phyloP scores from a whole-genome alignment of 2,113 vertebrate genomes.

The Lophura nycthemera region DNA sequence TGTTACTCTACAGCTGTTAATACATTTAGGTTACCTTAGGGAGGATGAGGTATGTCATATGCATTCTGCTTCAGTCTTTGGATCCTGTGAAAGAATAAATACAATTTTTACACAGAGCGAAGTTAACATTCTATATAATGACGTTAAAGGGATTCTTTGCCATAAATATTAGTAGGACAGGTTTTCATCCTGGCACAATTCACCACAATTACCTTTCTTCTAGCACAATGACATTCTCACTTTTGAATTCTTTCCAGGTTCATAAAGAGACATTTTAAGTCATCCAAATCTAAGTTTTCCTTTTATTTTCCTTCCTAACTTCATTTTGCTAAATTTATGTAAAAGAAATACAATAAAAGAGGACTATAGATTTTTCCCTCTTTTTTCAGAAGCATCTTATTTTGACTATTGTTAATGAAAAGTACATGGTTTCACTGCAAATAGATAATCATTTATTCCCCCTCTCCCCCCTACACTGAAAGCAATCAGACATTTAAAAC shows the following conservation, averaged over 20 bases:
- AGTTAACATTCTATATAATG: not conserved
- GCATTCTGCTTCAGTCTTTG: rapidly evolving
- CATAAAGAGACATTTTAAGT: not conserved
- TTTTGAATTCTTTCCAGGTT: not conserved
- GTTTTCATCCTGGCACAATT: not conserved
- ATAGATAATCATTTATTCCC: rapidly evolving
- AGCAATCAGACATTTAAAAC: not conserved
- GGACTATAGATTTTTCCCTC: not conserved
- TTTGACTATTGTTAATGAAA: not conserved
- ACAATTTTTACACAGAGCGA: not conserved
- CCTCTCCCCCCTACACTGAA: not conserved
- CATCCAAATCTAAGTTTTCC: not conserved
- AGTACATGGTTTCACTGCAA: not conserved
- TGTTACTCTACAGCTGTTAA: not conserved
- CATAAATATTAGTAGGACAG: not conserved
- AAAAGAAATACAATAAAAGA: not conserved
- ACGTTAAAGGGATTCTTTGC: not conserved
- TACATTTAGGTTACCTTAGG: not conserved
- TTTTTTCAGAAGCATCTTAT: not conserved
- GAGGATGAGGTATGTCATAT: not conserved
- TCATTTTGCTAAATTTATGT: not conserved
- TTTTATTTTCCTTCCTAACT: not conserved
- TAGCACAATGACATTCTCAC: not conserved
- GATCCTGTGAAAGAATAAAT: not conserved
- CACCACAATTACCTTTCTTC: not conserved